Percentiles rank a stretch among this genome's conserved stretches.
Evolutionary conservation across 2,888 invertebrate genomes (phyloP).

Genomic region (Sisyra nigra): DNA sequence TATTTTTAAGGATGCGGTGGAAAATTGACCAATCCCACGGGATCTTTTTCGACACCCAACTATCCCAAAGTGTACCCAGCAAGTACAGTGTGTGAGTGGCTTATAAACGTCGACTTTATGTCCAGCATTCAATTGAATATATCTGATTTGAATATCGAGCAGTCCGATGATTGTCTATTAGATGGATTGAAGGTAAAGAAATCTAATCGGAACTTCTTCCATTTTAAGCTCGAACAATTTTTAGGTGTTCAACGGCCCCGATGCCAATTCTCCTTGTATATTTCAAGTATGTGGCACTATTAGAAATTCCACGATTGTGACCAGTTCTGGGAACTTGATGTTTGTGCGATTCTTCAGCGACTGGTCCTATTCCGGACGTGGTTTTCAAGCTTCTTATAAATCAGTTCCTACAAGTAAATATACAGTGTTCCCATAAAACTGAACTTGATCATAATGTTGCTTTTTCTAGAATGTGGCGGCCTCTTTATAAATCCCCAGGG

Average conservation of each 20-base stretch:
- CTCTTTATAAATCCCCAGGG: conserved; percentile 41
- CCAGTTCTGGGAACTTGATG: conserved; percentile 51
- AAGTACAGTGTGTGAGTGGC: conserved; percentile 56
- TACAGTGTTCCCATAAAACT: conserved; percentile 5
- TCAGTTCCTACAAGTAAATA: conserved; percentile 32
- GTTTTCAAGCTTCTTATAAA: conserved; percentile 45
- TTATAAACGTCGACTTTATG: conserved; percentile 48
- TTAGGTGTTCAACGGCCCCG: conserved; percentile 44
- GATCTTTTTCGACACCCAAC: conserved; percentile 44
- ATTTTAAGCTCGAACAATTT: conserved; percentile 12
- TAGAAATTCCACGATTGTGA: conserved; percentile 25
- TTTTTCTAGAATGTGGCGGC: conserved; percentile 58
- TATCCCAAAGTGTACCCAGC: conserved; percentile 40
- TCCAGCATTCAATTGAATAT: conserved; percentile 50
- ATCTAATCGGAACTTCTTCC: too few relatives aligned
- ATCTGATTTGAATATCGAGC: conserved; percentile 42
- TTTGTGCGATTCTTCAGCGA: conserved; percentile 52
- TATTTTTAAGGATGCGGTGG: conserved; percentile 47
- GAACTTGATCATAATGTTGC: conserved; percentile 1
- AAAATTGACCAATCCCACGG: conserved; percentile 34
- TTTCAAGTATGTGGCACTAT: conserved; percentile 41
- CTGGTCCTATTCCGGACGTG: conserved; percentile 33
- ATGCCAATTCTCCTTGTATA: conserved; percentile 37
- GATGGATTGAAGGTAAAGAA: conserved; percentile 47
- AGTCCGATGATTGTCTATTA: conserved; percentile 34